Evolutionary conservation across 2,888 invertebrate species (phyloP), one percentile per base, ranked within the genome.

Genomic region (Nomada hirtipes): DNA sequence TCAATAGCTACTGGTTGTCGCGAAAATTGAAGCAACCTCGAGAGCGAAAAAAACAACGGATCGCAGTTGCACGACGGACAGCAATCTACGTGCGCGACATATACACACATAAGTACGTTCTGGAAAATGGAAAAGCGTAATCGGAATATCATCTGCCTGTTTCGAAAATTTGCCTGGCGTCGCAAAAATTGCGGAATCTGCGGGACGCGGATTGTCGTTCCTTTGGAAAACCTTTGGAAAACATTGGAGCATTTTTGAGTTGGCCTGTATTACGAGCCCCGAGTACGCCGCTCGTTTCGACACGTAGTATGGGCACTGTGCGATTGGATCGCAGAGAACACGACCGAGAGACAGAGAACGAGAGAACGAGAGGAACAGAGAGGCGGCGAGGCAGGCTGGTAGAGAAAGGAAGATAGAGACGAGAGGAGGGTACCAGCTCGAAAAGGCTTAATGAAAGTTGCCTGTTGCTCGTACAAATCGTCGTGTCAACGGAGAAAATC

Each of bases 361-460:
- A 63, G 57, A 42, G 26, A 29, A 26, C 52, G 72, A 44, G 23
- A 26, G 53, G 64, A 50, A 79, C 69, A 69, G 75, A 65, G 26
- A 55, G 29, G 59, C 18, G 26, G 36, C 23, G 44, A 47, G n/a
- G n/a, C 36, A 9, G 2, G 29, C 23, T 11, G 47, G 44, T 4
- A 36, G 65, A 64, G 53, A 68, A 64, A 52, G 36, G 26, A 52
- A 50, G 69, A 75, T 36, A 65, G 23, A 68, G 65, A 44, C 36
- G 57, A 44, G 53, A 44, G 29, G 74, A 50, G 68, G 61, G 60
- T 44, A 69, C 52, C 60, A 50, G 85, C 82, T 89, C 84, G 88
- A 89, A 90, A 89, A 90, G 90, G 90, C 90, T 90, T 90, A 89
- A 90, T 90, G 90, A 90, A 90, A 90, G 90, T 90, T 90, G 90